Evolutionary conservation across 2,797 vertebrate genomes (phyloP), one percentile per base, ranked within the genome.

Genomic region (Nyctibius grandis): DNA sequence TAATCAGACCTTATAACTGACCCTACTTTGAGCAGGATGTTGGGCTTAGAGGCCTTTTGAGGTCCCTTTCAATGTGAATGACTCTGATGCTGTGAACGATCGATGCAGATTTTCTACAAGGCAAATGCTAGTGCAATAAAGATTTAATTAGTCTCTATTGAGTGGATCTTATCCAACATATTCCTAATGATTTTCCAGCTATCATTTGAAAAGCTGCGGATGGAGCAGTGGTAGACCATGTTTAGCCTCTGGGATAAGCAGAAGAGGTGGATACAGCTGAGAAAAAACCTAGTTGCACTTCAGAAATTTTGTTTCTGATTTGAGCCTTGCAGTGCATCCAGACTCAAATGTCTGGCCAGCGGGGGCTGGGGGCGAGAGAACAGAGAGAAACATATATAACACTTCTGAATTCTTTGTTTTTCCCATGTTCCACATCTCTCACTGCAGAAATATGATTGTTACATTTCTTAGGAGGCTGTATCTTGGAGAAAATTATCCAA

Each of bases 71-170:
- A 23, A 65, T 65, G 36, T 50, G 85, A 94, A 59, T 57, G 45
- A 17, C 61, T 26, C 57, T 61, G 84, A 57, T 81, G 75, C 34
- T 51, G 47, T 64, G 70, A 68, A 31, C 68, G 59, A 67, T 95
- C 42, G 0, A 86, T 94, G 56, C 51, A 59, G 48, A 56, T 92
- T 95, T 96, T 91, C 90, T 95, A 85, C 31, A 38, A 93, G 63
- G 88, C 76, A 91, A 92, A 83, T 34, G 42, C 72, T 88, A 42
- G 44, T 67, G 33, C 64, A 93, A 29, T 92, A 87, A 88, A 78
- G 64, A 63, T 93, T 91, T 91, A 87, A 95, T 92, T 96, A 95
- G 47, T 69, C 57, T 70, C 47, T 60, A 4, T 73, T 70, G 72
- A 85, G 28, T 59, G 59, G 64, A 78, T 73, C 53, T 69, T 72